A percentile compares a stretch with the other conserved stretches of the same genome.
These are phyloP conservation scores for Drosophila greeni DNA, from an alignment of 2,888 invertebrate genomes.

Conservation along the genomic window DNA sequence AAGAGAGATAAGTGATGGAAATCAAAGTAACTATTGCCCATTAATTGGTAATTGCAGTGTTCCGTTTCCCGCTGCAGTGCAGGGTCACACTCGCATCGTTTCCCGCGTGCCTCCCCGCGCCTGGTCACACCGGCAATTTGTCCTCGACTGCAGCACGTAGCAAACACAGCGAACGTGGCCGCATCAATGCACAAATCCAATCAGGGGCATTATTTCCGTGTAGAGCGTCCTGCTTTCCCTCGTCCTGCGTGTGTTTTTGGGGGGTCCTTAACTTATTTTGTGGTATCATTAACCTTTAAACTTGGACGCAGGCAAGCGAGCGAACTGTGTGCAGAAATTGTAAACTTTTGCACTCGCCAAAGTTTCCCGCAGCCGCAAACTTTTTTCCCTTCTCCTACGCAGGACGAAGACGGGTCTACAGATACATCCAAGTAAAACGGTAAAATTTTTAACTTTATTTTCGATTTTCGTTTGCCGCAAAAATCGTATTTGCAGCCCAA, in stretches of 20 bases:
- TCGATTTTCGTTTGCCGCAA: conserved; percentile 72
- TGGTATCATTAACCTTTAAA: conserved; percentile 73
- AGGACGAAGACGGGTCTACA: conserved; percentile 6
- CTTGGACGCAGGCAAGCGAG: conserved; percentile 48
- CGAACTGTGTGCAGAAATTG: conserved; percentile 54
- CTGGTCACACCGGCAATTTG: conserved; percentile 35
- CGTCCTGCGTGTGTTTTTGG: conserved; percentile 13
- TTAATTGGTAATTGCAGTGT: conserved; percentile 14
- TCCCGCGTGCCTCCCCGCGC: background rate
- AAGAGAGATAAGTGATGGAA: background rate
- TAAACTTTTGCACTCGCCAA: conserved; percentile 68
- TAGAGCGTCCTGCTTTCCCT: conserved; percentile 8
- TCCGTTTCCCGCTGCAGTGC: conserved; percentile 6
- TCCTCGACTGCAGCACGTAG: conserved; percentile 38
- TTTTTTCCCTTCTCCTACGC: conserved; percentile 41
- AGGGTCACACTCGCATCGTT: conserved; percentile 27
- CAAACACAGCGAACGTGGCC: conserved; percentile 38
- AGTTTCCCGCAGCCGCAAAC: conserved; percentile 52
- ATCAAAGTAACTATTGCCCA: background rate
- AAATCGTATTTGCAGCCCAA: conserved; percentile 68
- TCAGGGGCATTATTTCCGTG: conserved; percentile 60
- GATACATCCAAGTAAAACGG: conserved; percentile 52
- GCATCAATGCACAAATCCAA: conserved; percentile 62
- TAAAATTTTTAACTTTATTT: conserved; percentile 71
- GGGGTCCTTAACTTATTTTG: conserved; percentile 65